Conservation (phyloP, 2,888 invertebrate genomes). For the Archaeoteleia sp. region DNA sequence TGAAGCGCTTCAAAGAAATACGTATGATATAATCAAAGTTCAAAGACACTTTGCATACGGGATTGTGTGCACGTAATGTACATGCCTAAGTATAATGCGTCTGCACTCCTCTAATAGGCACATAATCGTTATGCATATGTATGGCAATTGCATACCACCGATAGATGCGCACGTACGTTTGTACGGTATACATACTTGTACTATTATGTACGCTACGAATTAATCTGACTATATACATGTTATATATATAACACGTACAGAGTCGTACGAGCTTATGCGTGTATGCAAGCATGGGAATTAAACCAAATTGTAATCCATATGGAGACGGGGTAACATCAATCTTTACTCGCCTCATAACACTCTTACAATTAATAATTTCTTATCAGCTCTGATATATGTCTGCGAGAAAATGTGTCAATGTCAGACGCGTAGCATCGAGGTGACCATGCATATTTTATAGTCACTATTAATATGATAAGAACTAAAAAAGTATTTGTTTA, state of each 20-base stretch:
- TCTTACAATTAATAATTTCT: no score
- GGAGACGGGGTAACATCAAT: no score
- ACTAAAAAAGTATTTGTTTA: no score
- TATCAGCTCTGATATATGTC: no score
- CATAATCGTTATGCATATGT: constrained; percentile 73
- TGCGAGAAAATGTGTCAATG: no score
- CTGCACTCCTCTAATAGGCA: constrained; percentile 71
- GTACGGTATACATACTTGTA: constrained; percentile 27
- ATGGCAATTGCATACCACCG: constrained; percentile 55
- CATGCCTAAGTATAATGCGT: constrained; percentile 54
- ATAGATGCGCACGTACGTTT: constrained; percentile 46
- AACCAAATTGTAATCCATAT: constrained; percentile 34
- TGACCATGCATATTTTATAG: no score
- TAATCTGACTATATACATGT: constrained; percentile 38
- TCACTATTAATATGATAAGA: no score
- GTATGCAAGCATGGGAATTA: constrained; percentile 30
- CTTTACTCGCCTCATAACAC: no score
- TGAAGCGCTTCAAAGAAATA: constrained; percentile 42
- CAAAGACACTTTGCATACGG: constrained; percentile 42
- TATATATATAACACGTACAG: constrained; percentile 23
- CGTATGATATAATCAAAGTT: constrained; percentile 41
- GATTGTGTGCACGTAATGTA: constrained; percentile 39
- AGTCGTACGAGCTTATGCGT: constrained; percentile 33
- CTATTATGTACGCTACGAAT: constrained; percentile 44
- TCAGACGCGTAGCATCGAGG: no score